Conservation (phyloP, 1,140 invertebrate species). For the Bombus haemorrhoidalis region DNA sequence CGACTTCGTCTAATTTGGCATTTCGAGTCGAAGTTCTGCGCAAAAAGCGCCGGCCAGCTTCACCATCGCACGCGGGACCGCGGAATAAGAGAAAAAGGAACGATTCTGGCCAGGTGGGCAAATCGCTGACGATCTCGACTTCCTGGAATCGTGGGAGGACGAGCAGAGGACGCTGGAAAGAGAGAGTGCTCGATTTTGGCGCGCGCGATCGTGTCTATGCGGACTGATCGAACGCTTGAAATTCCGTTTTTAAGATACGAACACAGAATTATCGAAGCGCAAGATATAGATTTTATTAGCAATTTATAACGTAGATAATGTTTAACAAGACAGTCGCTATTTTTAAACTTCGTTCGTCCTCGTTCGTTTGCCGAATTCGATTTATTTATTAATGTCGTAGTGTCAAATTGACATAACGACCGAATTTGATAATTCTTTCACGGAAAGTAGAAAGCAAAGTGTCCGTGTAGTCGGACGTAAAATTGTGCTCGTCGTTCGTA, state of each 20-base stretch:
- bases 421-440: too few species aligned
- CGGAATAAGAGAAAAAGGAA: not conserved
- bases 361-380: not conserved
- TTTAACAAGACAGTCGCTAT: not conserved
- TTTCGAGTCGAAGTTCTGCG: not conserved
- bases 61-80: not conserved
- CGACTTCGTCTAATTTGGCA: not conserved
- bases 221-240: not conserved
- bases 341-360: not conserved
- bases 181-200: not conserved
- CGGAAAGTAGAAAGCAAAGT: too few species aligned
- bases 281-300: too few species aligned
- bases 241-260: not conserved
- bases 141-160: conserved; percentile 45
- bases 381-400: not conserved
- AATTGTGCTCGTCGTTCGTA: not conserved
- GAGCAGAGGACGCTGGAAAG: not conserved
- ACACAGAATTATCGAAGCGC: too few species aligned
- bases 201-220: not conserved
- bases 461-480: too few species aligned
- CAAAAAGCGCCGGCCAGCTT: not conserved
- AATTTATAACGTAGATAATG: not conserved
- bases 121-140: conserved; percentile 24
- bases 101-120: conserved; percentile 13
- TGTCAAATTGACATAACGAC: too few species aligned